Evolutionary conservation across 2,888 invertebrate species (phyloP).

Genomic region (Uropetala carovei): DNA sequence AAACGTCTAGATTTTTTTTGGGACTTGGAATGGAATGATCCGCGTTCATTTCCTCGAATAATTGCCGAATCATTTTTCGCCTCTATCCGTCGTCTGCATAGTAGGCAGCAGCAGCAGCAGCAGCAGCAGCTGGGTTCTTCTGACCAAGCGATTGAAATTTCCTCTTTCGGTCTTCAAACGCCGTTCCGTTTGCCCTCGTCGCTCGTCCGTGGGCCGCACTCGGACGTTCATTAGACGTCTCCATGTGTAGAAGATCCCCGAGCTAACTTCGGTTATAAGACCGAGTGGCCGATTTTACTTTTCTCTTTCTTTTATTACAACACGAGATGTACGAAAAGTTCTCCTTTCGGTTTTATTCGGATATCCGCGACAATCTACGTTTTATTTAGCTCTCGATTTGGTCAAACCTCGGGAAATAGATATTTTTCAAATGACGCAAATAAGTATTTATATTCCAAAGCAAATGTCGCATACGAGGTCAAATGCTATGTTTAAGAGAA

Average conservation of each 20-base stretch:
- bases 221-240: background rate
- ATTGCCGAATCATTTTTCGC: background rate
- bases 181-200: background rate
- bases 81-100: background rate
- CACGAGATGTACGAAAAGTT: no score
- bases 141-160: constrained; percentile 1
- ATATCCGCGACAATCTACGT: no score
- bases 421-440: no score
- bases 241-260: background rate
- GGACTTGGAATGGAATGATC: background rate
- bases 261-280: background rate
- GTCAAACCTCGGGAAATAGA: no score
- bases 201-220: background rate
- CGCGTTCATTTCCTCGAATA: no score
- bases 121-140: background rate
- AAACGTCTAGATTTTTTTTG: no score
- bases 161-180: background rate
- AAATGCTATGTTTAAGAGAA: no score
- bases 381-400: no score
- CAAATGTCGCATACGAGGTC: no score
- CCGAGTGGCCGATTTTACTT: background rate
- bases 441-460: no score
- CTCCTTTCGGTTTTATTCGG: no score
- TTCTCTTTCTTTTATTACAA: background rate
- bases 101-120: constrained; percentile 5